Evolutionary conservation across 2,797 vertebrate species (phyloP), one percentile per base, ranked within the genome.

Genomic region (Cygnus olor): DNA sequence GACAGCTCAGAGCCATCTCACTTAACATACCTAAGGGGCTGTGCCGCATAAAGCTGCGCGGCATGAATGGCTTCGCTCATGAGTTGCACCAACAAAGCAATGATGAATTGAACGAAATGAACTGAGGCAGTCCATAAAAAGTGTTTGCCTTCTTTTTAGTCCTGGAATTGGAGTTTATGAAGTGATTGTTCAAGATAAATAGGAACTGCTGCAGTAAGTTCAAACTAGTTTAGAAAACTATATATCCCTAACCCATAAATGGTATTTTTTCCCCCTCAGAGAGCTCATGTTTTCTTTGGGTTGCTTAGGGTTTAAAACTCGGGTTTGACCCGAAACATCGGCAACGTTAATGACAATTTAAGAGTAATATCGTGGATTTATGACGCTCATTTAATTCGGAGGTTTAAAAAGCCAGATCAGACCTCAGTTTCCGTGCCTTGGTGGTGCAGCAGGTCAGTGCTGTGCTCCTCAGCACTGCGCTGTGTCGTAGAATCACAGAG

Each of bases 161-260:
- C 77, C 53, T 25, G 1, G 47, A 85, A 82, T 66, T 45, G 70
- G 91, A 63, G 92, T 89, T 94, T 88, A 81, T 89, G 87, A 88
- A 94, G 91, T 88, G 81, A 25, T 94, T 63, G 90, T 91, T 92
- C 81, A 58, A 89, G 91, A 89, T 76, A 93, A 88, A 96, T 38
- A 96, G 89, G 77, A 91, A 80, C 72, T 76, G 87, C 85, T 47
- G 91, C 70, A 15, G 5, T 89, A 57, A 89, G 91, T 89, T 93
- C 92, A 65, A 25, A 24, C 45, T 36, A 54, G 87, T 94, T 95
- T 72, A 73, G 89, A 10, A 34, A 87, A 40, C 42, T 76, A 22
- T 58, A 57, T 83, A 11, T 88, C 65, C 86, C 79, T 14, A 1
- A 54, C 90, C 87, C 82, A 44, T 53, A 54, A 49, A 36, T 28